phyloP scores from a whole-genome alignment of 1,140 invertebrate genomes.

The Formica selysi region DNA sequence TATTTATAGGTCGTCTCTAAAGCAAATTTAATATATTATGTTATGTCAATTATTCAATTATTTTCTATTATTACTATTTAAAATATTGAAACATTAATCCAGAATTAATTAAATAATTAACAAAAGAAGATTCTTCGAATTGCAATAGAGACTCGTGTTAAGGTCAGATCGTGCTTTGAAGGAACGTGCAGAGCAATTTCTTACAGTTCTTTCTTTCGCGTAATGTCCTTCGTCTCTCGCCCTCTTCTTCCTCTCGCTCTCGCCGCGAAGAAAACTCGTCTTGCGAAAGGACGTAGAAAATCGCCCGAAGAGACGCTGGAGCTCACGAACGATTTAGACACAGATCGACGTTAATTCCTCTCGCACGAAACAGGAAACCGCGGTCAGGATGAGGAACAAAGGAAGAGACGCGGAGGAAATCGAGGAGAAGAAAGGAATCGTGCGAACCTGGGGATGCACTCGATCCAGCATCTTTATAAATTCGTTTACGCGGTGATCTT shows the following conservation, averaged over 20 bases:
- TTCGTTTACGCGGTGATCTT: not conserved
- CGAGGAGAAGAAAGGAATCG: not conserved
- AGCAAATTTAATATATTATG: not conserved
- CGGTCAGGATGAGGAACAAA: conserved; percentile 5
- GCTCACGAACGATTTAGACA: conserved; percentile 44
- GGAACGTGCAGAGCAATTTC: conserved; percentile 58
- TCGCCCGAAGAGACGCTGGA: not conserved
- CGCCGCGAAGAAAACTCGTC: conserved; percentile 32
- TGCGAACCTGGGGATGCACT: not conserved
- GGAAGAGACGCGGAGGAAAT: not conserved
- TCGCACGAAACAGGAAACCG: conserved; percentile 39
- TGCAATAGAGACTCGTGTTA: not conserved
- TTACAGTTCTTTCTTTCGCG: conserved; percentile 49
- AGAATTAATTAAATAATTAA: not conserved
- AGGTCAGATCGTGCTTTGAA: conserved; percentile 48
- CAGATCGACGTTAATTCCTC: conserved; percentile 19
- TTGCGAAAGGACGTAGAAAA: conserved; percentile 44
- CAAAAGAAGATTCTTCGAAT: not conserved
- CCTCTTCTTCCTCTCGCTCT: conserved; percentile 35
- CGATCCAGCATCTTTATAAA: not conserved
- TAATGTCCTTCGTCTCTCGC: conserved; percentile 43
- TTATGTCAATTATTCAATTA: not conserved
- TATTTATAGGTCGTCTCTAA: no score
- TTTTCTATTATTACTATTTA: not conserved
- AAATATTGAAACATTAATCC: not conserved